Conservation (phyloP, 2,797 vertebrate genomes). For the Melanotaenia trifasciata region DNA sequence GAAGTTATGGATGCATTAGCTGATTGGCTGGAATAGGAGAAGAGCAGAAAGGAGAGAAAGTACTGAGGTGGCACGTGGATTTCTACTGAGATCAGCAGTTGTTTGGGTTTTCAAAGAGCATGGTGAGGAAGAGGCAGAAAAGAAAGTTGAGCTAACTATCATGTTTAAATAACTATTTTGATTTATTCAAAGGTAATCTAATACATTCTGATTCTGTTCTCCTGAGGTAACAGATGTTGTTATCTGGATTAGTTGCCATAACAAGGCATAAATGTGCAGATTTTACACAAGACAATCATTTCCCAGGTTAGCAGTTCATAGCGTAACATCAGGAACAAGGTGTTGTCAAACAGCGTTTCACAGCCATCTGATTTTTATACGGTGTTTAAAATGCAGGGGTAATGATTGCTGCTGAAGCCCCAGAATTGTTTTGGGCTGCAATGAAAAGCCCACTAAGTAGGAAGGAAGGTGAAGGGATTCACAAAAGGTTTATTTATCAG, state of each 20-base stretch:
- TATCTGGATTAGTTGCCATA: slow-evolving; percentile 16
- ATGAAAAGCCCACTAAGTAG: slow-evolving; percentile 13
- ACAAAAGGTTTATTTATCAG: slow-evolving; percentile 37
- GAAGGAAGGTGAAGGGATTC: slow-evolving; percentile 41
- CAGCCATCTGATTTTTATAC: slow-evolving; percentile 15
- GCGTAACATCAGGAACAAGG: slow-evolving; percentile 21
- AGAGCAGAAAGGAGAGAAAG: slow-evolving; percentile 23
- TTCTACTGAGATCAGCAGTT: slow-evolving; percentile 33
- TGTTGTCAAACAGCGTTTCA: slow-evolving; percentile 9
- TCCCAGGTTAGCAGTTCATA: slow-evolving; percentile 6
- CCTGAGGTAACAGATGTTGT: slow-evolving; percentile 19
- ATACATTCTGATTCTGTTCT: slow-evolving; percentile 10
- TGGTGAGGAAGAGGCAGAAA: slow-evolving; percentile 2
- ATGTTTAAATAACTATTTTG: slow-evolving; percentile 23
- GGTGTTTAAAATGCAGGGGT: slow-evolving; percentile 26
- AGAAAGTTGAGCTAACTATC: slow-evolving; percentile 12
- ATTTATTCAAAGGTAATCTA: slow-evolving; percentile 24
- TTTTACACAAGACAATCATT: slow-evolving; percentile 11
- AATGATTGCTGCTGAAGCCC: slow-evolving; percentile 28
- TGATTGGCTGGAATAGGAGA: slow-evolving; percentile 29
- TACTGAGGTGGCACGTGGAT: slow-evolving; percentile 30
- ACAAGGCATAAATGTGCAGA: slow-evolving; percentile 16
- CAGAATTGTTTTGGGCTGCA: slow-evolving; percentile 22
- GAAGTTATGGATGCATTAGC: slow-evolving; percentile 16
- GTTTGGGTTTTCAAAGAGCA: slow-evolving; percentile 10